Percentiles rank a stretch among this genome's conserved stretches.
Evolutionary conservation across 2,888 invertebrate species (phyloP).

Genomic region (Brachycybe producta): DNA sequence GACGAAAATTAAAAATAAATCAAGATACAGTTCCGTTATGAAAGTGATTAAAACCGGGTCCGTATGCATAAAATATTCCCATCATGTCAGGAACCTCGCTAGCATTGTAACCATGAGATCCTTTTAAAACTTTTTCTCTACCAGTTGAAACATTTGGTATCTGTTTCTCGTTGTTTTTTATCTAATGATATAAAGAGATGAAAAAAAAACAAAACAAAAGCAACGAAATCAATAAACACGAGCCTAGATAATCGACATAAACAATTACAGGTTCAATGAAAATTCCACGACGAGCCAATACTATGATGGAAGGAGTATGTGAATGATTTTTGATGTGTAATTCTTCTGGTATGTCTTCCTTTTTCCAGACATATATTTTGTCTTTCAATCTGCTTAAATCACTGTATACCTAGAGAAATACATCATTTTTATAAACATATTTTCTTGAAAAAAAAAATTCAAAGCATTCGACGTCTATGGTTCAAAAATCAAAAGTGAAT

Average conservation of each 20-base stretch:
- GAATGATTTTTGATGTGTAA: slow-evolving; percentile 32
- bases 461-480: too few species aligned
- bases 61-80: slow-evolving; percentile 10
- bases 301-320: slow-evolving; percentile 30
- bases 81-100: slow-evolving; percentile 10
- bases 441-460: not conserved
- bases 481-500: too few species aligned
- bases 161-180: not conserved
- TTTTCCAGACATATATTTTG: slow-evolving; percentile 25
- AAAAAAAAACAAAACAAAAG: too few species aligned
- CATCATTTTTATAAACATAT: not conserved
- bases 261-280: slow-evolving; percentile 12
- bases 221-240: not conserved
- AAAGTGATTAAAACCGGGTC: slow-evolving; percentile 3
- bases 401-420: slow-evolving; percentile 9
- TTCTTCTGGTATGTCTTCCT: slow-evolving; percentile 29
- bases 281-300: slow-evolving; percentile 30
- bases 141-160: not conserved
- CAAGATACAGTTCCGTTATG: not conserved
- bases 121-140: not conserved
- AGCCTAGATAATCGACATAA: not conserved
- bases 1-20: not conserved
- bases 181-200: too few species aligned
- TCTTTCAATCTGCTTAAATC: not conserved
- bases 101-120: slow-evolving; percentile 11